Evolutionary conservation across 2,113 vertebrate species (phyloP), one percentile per base, ranked within the genome.

Genomic region (Girardinichthys multiradiatus): DNA sequence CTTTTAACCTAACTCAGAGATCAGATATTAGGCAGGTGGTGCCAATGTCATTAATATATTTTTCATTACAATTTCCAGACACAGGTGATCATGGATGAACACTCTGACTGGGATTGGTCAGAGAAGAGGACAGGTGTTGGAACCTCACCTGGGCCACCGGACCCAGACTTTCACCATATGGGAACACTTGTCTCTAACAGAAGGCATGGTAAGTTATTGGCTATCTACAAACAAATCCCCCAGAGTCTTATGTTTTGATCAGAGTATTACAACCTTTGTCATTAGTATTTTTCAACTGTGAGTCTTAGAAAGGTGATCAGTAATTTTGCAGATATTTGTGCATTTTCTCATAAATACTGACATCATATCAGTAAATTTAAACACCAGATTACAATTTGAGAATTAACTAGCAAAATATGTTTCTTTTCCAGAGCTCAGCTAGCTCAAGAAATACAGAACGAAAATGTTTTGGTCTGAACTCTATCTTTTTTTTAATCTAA

Each of bases 61-160:
- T 6, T 68, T 28, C 6, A 54, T 33, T 30, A 17, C 57, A 2
- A 70, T 72, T 57, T 19, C 28, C 67, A 85, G 80, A 45, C 64
- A 69, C 71, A 57, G 15, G 39, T 71, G 27, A 26, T 24, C 21
- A 90, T 90, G 87, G 81, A 71, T 35, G 61, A 66, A 12, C 54
- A 28, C 60, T 70, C 10, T 9, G 27, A 57, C 24, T 71, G 70
- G 26, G 68, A 67, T 37, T 65, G 82, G 89, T 57, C 70, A 64
- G 61, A 75, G 73, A 66, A 33, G 62, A 68, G 57, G 71, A 65
- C 75, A 57, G 35, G 60, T 61, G 57, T 60, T 51, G 84, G 84
- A 85, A 82, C 74, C 73, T 83, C 70, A 71, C 65, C 77, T 68
- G 81, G 82, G 45, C 86, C 87, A 19, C 85, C 89, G 6, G 89